Conservation (phyloP, 2,888 invertebrate genomes). For the Julus scandinavius region DNA sequence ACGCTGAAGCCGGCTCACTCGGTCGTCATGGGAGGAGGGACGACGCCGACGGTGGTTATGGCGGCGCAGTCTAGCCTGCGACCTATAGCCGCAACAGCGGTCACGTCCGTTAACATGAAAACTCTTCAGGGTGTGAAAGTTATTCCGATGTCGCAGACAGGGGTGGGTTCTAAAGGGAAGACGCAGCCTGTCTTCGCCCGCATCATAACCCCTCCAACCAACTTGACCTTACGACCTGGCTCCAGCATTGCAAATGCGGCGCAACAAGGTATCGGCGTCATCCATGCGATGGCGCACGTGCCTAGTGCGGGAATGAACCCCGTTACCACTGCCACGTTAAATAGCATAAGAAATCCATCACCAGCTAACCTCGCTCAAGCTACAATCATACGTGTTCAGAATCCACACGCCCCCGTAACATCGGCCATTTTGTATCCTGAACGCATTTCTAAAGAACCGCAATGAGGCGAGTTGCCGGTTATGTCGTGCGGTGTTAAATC, state of each 20-base stretch:
- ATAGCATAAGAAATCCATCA: conserved; percentile 3
- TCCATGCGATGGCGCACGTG: conserved; percentile 54
- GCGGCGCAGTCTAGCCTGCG: conserved; percentile 57
- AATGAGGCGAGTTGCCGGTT: background rate
- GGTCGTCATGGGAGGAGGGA: conserved; percentile 57
- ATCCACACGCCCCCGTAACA: conserved; percentile 15
- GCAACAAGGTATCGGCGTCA: conserved; percentile 56
- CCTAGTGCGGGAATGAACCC: conserved; percentile 36
- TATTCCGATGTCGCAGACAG: conserved; percentile 59
- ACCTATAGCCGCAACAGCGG: conserved; percentile 56
- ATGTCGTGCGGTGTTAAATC: background rate
- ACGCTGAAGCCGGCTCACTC: conserved; percentile 59
- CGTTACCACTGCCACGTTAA: conserved; percentile 37
- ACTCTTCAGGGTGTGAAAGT: conserved; percentile 59
- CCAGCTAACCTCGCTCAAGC: conserved; percentile 52
- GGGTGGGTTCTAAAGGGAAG: conserved; percentile 55
- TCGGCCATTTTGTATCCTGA: conserved; percentile 26
- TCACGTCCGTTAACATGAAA: conserved; percentile 58
- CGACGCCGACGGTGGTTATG: conserved; percentile 58
- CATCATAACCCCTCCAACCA: conserved; percentile 59
- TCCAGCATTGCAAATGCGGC: conserved; percentile 11
- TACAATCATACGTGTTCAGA: conserved; percentile 57
- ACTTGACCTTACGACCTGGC: conserved; percentile 57
- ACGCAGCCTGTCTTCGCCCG: conserved; percentile 59
- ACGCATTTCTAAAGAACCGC: conserved; percentile 37